These are phyloP conservation scores for Meiosimyza platycephala DNA, from an alignment of 2,888 invertebrate genomes.

Conservation along the genomic window DNA sequence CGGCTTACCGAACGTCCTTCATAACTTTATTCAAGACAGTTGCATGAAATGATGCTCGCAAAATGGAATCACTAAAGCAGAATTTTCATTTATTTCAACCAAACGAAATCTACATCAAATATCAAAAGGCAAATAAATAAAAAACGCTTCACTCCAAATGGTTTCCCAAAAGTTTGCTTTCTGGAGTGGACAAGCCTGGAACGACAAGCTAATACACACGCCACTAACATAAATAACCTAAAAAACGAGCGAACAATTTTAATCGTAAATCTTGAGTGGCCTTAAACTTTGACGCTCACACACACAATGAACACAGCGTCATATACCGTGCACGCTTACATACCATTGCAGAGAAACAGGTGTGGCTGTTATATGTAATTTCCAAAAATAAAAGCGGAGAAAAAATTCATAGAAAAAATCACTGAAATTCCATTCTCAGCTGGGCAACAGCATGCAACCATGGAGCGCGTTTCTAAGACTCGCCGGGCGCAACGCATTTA, in stretches of 20 bases:
- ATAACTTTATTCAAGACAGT: too few relatives aligned
- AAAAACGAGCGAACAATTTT: conserved; percentile 40
- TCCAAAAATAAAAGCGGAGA: neutral
- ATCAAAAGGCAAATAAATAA: too few relatives aligned
- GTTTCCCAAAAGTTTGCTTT: too few relatives aligned
- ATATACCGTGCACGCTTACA: neutral
- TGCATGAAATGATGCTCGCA: too few relatives aligned
- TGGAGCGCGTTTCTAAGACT: neutral
- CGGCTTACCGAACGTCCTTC: too few relatives aligned
- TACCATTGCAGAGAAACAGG: neutral
- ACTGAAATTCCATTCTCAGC: neutral
- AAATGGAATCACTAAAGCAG: too few relatives aligned
- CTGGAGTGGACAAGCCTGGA: neutral
- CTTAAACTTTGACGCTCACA: conserved; percentile 21
- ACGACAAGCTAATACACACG: conserved; percentile 5
- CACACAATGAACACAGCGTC: neutral
- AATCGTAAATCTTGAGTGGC: conserved; percentile 39
- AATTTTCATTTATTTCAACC: too few relatives aligned
- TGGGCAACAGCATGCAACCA: conserved; percentile 2
- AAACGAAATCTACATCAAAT: too few relatives aligned
- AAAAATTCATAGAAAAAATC: neutral
- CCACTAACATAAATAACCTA: conserved; percentile 34
- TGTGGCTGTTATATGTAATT: conserved; percentile 21
- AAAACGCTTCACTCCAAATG: too few relatives aligned
- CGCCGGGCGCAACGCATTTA: conserved; percentile 24